Percentiles rank a stretch among this genome's conserved stretches.
phyloP scores from a whole-genome alignment of 2,797 vertebrate species.

The Urophycis tenuis region DNA sequence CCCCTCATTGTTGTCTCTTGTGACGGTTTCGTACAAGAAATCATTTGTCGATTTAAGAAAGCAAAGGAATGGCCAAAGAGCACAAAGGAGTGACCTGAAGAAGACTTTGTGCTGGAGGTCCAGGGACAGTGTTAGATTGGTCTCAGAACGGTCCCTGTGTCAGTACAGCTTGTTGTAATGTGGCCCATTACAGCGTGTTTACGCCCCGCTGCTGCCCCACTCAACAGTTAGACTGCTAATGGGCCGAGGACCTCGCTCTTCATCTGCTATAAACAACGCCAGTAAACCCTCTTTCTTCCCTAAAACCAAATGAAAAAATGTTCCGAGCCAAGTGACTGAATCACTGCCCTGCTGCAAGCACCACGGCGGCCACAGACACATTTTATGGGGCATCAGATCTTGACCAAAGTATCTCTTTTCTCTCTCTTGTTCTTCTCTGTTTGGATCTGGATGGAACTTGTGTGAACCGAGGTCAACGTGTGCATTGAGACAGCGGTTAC shows the following conservation, averaged over 20 bases:
- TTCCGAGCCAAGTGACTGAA: background rate
- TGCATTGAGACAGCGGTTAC: too few species aligned
- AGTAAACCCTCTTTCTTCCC: background rate
- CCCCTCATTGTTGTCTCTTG: background rate
- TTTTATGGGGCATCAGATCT: too few species aligned
- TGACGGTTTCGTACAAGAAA: background rate
- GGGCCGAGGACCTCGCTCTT: background rate
- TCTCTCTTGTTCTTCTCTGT: background rate
- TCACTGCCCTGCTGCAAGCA: background rate
- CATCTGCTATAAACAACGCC: background rate
- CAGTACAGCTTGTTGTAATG: background rate
- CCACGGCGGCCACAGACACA: background rate
- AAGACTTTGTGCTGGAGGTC: slow-evolving; percentile 40
- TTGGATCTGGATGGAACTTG: background rate
- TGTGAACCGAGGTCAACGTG: background rate
- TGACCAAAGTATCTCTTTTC: background rate
- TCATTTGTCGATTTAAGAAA: background rate
- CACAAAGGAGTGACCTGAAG: background rate
- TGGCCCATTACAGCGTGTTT: slow-evolving; percentile 23
- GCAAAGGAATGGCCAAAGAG: background rate
- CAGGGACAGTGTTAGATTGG: slow-evolving; percentile 16
- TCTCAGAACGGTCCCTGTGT: slow-evolving; percentile 2
- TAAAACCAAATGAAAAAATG: background rate
- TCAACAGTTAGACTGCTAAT: background rate
- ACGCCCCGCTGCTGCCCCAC: slow-evolving; percentile 7